Conservation (phyloP, 2,888 invertebrate species). For the Diogma glabrata region DNA sequence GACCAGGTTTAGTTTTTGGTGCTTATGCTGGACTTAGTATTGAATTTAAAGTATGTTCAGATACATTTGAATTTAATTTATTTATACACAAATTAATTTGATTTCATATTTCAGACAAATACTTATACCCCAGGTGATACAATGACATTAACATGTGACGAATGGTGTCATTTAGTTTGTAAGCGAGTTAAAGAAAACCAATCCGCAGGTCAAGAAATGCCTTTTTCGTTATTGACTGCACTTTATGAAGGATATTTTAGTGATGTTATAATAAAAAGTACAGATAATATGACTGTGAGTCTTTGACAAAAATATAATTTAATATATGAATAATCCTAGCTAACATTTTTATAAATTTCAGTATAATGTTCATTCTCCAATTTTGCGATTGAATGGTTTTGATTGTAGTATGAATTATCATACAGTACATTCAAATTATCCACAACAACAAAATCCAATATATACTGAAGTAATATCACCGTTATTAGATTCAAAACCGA, state of each 20-base stretch:
- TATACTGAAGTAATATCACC: background rate
- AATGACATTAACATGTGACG: conserved; percentile 46
- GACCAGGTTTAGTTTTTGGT: conserved; percentile 42
- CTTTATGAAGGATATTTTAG: conserved; percentile 53
- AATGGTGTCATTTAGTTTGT: conserved; percentile 50
- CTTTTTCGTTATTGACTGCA: conserved; percentile 51
- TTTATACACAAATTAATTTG: background rate
- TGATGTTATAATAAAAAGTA: conserved; percentile 37
- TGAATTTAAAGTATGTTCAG: conserved; percentile 41
- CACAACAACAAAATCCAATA: too few species aligned
- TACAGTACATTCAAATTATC: background rate
- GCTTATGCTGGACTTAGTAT: conserved; percentile 53
- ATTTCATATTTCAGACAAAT: conserved; percentile 34
- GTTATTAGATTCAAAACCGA: background rate
- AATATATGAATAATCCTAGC: too few species aligned
- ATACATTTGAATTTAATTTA: background rate
- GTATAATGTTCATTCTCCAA: conserved; percentile 45
- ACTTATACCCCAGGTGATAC: conserved; percentile 40
- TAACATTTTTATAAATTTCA: conserved; percentile 23
- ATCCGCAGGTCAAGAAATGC: conserved; percentile 39
- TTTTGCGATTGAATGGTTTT: conserved; percentile 43
- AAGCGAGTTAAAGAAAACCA: conserved; percentile 41
- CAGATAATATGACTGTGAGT: conserved; percentile 25
- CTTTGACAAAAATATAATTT: conserved; percentile 11
- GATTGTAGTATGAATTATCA: conserved; percentile 42